Base-by-base conservation (phyloP, 53 echinoderm and acorn worm genomes). In the Hippasteria phrygiana region DNA sequence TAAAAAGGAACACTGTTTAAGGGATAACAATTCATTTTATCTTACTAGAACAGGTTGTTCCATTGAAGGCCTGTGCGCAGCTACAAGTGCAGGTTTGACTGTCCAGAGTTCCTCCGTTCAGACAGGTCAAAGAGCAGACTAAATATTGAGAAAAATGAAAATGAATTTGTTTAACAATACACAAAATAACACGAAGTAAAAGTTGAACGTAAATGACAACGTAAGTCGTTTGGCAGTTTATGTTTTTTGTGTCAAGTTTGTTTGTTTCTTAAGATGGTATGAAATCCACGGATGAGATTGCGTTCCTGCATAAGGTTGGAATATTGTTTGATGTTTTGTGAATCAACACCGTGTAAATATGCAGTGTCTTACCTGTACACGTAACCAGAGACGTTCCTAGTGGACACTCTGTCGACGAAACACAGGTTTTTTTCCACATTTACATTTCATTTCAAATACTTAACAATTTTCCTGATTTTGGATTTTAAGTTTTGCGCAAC, bases 81-180 rank as follows among this genome's bases (percentile, higher is more conserved):
- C 6, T 75, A 41, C 75, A 75, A 28, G 1, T 9, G 50, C 75
- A 75, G 47, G 10, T 75, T 17, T 29, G 46, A 8, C 10, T 27
- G 50, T 75, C 75, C 32, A 48, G 75, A 7, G 7, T 51, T 32
- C 75, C 75, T 46, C 75, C 75, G 48, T 75, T 75, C 75, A 75
- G 3, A 47, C 75, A 75, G 4, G 28, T 71, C n/a, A 71, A 42
- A 12, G 72, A 71, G 20, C 72, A 71, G 10, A 38, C 72, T 71
- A 22, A 20, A 37, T 8, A 71, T 38, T 18, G 18, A 3, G 2
- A 18, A 39, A 32, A 71, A 18, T 1, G 38, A 16, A 71, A 26
- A 16, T 71, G 2, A 66, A 37, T 5, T 18, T 3, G 8, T 16
- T 41, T 9, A 0, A 5, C 5, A 71, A 16, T 13, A 40, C 6